Evolutionary conservation across 1,140 invertebrate genomes (phyloP).

Genomic region (Monochamus saltuarius): DNA sequence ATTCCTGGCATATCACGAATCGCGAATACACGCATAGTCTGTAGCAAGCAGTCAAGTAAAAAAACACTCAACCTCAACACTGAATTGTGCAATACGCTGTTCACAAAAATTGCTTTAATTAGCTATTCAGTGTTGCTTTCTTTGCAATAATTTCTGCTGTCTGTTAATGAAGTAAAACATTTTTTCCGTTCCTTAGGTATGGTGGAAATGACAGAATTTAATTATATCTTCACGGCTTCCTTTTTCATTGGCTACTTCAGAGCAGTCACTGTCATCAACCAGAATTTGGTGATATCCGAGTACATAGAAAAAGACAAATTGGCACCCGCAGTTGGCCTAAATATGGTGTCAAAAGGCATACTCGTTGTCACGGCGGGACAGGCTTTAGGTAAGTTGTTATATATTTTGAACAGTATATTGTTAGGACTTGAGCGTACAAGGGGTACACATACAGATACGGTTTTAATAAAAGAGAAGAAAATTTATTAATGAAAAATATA

Average conservation of each 20-base stretch:
- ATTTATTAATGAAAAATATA: too few relatives aligned
- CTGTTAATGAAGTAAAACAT: neutral
- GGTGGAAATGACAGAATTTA: constrained; percentile 52
- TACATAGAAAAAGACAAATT: constrained; percentile 61
- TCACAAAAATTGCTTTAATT: too few relatives aligned
- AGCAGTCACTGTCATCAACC: constrained; percentile 67
- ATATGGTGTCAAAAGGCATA: constrained; percentile 72
- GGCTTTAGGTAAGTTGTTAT: constrained; percentile 58
- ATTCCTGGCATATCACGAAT: too few relatives aligned
- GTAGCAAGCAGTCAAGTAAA: too few relatives aligned
- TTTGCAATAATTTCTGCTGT: neutral
- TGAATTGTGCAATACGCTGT: too few relatives aligned
- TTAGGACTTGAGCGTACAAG: too few relatives aligned
- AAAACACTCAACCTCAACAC: too few relatives aligned
- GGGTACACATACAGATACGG: too few relatives aligned
- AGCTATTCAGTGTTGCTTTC: neutral
- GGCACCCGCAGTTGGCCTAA: constrained; percentile 68
- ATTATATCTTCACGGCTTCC: constrained; percentile 44
- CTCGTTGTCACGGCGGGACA: constrained; percentile 66
- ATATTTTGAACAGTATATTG: too few relatives aligned
- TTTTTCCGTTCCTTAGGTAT: constrained; percentile 48
- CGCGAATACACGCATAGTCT: too few relatives aligned
- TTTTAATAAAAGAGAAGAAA: too few relatives aligned
- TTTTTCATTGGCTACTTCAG: constrained; percentile 63
- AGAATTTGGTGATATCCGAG: constrained; percentile 70